These are phyloP conservation scores for Papilio demoleus DNA, from an alignment of 2,888 invertebrate species.

Conservation along the genomic window DNA sequence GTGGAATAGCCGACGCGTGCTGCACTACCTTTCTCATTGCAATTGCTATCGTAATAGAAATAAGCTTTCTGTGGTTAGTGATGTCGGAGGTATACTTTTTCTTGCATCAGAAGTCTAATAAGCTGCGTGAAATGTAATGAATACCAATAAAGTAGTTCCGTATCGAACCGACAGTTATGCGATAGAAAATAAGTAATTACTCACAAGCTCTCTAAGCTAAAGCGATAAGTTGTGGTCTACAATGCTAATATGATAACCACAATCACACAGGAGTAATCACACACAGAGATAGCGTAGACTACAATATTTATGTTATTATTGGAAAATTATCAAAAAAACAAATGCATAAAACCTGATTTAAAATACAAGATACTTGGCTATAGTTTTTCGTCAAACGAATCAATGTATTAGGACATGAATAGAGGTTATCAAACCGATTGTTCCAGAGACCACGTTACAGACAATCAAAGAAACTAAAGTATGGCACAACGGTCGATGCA, in stretches of 20 bases:
- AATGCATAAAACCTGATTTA: no score
- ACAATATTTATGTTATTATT: neutral
- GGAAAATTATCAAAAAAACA: neutral
- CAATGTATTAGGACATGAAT: neutral
- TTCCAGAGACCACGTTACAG: constrained; percentile 9
- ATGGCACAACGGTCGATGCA: constrained; percentile 36
- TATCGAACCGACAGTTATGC: constrained; percentile 1
- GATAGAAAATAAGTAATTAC: constrained; percentile 29
- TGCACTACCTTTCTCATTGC: neutral
- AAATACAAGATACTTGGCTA: neutral
- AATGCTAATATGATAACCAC: constrained; percentile 1
- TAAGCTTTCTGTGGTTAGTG: neutral
- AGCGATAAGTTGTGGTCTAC: constrained; percentile 6
- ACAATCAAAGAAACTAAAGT: constrained; percentile 34
- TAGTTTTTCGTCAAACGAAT: neutral
- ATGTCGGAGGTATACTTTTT: neutral
- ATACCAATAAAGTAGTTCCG: neutral
- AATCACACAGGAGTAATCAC: neutral
- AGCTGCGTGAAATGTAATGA: neutral
- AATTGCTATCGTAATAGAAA: neutral
- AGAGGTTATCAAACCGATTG: constrained; percentile 16
- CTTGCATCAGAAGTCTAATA: neutral
- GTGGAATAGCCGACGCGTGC: neutral
- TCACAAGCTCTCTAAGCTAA: constrained; percentile 21
- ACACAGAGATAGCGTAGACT: neutral